A percentile compares a stretch with the other conserved stretches of the same genome.
Conservation (phyloP, 2,113 vertebrate genomes). For the Lepidiolamprologus cunningtoni region DNA sequence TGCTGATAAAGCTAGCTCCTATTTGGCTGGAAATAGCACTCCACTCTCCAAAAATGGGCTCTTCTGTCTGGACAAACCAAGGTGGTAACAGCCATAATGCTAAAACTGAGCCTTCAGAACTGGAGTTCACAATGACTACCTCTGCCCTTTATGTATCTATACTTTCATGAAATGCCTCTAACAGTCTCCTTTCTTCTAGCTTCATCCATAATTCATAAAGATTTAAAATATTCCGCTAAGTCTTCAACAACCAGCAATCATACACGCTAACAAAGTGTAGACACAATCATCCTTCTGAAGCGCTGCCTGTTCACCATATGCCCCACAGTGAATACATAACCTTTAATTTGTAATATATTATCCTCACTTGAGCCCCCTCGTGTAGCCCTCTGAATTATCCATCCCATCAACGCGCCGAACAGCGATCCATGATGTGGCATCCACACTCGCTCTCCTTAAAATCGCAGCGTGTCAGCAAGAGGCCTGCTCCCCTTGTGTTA, state of each 20-base stretch:
- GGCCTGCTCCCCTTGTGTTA: conserved; percentile 11
- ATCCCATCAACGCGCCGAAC: neutral
- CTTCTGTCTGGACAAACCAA: neutral
- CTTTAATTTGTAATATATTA: neutral
- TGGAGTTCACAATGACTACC: neutral
- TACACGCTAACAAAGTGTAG: neutral
- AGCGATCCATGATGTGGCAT: neutral
- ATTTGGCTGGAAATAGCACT: neutral
- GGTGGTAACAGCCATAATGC: neutral
- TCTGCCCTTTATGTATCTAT: neutral
- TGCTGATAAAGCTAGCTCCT: too few relatives aligned
- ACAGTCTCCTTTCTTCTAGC: neutral
- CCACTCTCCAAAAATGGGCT: neutral
- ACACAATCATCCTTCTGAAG: neutral
- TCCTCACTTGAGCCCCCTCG: neutral
- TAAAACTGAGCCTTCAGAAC: neutral
- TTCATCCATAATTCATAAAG: neutral
- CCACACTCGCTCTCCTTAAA: conserved; percentile 5
- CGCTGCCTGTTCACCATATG: neutral
- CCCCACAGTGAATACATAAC: neutral
- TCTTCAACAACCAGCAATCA: neutral
- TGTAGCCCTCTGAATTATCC: neutral
- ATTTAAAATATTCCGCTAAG: neutral
- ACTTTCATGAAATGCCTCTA: neutral
- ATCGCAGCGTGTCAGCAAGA: conserved; percentile 20